Conservation (phyloP, 2,888 invertebrate species). For the Nephrotoma guestfalica region DNA sequence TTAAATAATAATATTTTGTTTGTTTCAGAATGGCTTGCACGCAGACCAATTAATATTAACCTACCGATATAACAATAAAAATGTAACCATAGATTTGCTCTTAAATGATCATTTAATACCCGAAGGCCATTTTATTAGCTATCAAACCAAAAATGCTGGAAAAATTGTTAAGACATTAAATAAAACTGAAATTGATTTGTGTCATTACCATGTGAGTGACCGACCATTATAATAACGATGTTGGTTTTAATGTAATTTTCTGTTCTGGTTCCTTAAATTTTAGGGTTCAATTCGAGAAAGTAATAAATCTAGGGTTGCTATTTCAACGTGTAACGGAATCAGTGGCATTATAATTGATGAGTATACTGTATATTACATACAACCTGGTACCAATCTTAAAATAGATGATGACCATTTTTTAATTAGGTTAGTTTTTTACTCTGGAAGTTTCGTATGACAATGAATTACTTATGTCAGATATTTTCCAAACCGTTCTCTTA, state of each 20-base stretch:
- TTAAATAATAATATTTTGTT: background rate
- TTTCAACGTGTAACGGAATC: slow-evolving; percentile 67
- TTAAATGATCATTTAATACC: slow-evolving; percentile 29
- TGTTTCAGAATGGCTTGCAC: slow-evolving; percentile 22
- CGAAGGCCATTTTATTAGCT: slow-evolving; percentile 29
- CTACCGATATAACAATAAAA: slow-evolving; percentile 48
- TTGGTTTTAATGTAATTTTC: background rate
- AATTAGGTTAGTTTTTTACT: slow-evolving; percentile 22
- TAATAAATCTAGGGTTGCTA: slow-evolving; percentile 61
- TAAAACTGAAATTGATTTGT: slow-evolving; percentile 32
- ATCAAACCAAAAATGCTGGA: slow-evolving; percentile 23
- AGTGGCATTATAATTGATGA: slow-evolving; percentile 72
- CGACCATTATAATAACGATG: background rate
- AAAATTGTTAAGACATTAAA: slow-evolving; percentile 28
- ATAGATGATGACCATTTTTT: slow-evolving; percentile 28
- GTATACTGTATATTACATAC: slow-evolving; percentile 54
- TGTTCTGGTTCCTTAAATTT: background rate
- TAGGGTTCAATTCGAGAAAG: slow-evolving; percentile 53
- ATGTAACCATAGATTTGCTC: slow-evolving; percentile 31
- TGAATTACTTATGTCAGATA: background rate
- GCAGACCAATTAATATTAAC: slow-evolving; percentile 38
- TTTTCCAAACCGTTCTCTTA: background rate
- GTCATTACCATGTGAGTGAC: slow-evolving; percentile 30
- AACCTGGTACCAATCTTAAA: slow-evolving; percentile 24
- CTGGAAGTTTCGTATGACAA: background rate